These are phyloP conservation scores for Geotria australis DNA, from an alignment of 2,797 vertebrate genomes.

Conservation along the genomic window DNA sequence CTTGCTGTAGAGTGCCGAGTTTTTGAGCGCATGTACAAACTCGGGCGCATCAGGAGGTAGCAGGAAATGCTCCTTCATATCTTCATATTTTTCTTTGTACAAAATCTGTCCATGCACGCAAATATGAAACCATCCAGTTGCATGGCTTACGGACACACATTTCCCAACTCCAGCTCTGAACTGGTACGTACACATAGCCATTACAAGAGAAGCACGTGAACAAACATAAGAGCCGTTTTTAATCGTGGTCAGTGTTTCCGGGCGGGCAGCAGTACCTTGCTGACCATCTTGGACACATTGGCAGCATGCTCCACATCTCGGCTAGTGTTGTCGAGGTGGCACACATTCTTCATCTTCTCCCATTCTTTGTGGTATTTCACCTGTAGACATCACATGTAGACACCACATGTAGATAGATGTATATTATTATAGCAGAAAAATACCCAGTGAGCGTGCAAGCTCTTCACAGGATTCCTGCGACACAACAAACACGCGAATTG, in stretches of 20 bases:
- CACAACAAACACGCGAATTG: too few species aligned
- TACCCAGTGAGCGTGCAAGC: too few species aligned
- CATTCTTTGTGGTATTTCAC: constrained; percentile 94
- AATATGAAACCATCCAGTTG: too few species aligned
- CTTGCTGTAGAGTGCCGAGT: constrained; percentile 66
- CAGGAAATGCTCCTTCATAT: constrained; percentile 71
- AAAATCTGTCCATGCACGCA: constrained; percentile 25
- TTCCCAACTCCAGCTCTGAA: too few species aligned
- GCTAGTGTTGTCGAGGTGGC: constrained; percentile 52
- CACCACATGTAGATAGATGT: too few species aligned
- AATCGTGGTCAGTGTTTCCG: too few species aligned
- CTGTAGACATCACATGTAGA: constrained; percentile 9
- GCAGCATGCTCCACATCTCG: constrained; percentile 60
- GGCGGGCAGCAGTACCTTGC: constrained; percentile 29
- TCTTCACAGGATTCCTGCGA: too few species aligned
- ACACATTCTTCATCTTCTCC: constrained; percentile 32
- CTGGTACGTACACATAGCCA: too few species aligned
- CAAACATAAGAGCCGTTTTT: too few species aligned
- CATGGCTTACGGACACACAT: too few species aligned
- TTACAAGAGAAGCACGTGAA: too few species aligned
- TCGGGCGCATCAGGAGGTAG: constrained; percentile 90
- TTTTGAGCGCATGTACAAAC: constrained; percentile 74
- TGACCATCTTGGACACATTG: constrained; percentile 65
- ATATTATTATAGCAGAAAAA: too few species aligned
- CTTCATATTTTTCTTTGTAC: constrained; percentile 96